Percentiles rank a stretch among this genome's conserved stretches.
Conservation (phyloP, 2,113 vertebrate genomes). For the Benitochromis conjunctus region DNA sequence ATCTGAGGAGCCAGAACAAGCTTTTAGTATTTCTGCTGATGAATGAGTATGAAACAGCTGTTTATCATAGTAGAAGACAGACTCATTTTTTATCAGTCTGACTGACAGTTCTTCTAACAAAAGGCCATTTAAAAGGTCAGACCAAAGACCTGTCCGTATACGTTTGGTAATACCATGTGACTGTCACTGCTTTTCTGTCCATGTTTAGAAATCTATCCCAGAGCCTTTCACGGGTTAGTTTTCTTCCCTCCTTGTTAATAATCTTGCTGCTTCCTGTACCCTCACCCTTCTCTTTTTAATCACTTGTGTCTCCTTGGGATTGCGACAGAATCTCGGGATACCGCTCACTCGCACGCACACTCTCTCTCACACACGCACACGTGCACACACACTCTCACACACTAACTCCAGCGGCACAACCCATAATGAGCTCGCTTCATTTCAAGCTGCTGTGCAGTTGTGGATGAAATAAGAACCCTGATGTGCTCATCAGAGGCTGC, state of each 20-base stretch:
- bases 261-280: neutral
- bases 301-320: neutral
- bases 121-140: neutral
- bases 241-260: neutral
- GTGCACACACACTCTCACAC: neutral
- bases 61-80: accelerated
- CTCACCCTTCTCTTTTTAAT: neutral
- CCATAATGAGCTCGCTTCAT: neutral
- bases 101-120: neutral
- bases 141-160: accelerated
- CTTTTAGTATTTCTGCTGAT: neutral
- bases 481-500: neutral
- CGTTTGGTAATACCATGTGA: neutral
- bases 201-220: neutral
- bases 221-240: neutral
- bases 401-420: neutral
- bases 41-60: neutral
- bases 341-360: neutral
- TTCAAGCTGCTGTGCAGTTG: neutral
- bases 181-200: neutral
- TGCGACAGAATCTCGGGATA: neutral
- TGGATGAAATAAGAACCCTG: neutral
- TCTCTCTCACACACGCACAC: accelerated
- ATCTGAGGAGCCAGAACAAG: neutral
- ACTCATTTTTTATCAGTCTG: neutral